Evolutionary conservation across 1,140 invertebrate species (phyloP).

Genomic region (Sogatella furcifera): DNA sequence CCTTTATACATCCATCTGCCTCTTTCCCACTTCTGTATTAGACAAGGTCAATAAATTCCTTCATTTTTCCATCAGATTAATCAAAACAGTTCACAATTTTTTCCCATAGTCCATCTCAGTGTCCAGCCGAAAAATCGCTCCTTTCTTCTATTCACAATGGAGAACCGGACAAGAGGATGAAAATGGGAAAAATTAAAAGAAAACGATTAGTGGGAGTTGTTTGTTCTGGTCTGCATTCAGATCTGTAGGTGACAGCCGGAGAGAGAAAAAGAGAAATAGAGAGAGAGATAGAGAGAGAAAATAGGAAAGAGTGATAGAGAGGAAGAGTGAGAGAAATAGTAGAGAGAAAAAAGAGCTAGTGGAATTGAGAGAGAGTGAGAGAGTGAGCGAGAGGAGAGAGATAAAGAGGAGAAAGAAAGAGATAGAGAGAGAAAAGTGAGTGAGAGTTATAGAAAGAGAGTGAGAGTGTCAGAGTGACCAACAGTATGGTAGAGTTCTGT

Average conservation of each 20-base stretch:
- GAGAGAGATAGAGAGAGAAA: neutral
- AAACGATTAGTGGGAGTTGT: too few species aligned
- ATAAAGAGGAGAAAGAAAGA: neutral
- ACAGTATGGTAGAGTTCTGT: neutral
- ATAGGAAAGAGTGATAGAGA: neutral
- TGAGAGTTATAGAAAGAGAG: neutral
- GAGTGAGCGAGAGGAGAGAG: neutral
- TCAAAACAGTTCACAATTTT: too few species aligned
- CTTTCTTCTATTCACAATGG: too few species aligned
- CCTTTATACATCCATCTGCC: too few species aligned
- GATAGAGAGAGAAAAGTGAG: neutral
- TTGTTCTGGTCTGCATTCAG: too few species aligned
- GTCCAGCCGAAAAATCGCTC: too few species aligned
- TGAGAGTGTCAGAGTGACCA: neutral
- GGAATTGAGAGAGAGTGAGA: neutral
- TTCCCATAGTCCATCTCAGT: too few species aligned
- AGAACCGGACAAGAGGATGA: too few species aligned
- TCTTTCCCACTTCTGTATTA: too few species aligned
- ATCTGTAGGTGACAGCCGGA: neutral
- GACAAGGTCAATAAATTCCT: too few species aligned
- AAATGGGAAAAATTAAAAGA: too few species aligned
- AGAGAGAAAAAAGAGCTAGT: neutral
- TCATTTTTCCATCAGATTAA: too few species aligned
- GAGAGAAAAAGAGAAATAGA: neutral
- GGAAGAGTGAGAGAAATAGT: neutral